Percentiles rank a stretch among this genome's conserved stretches.
Evolutionary conservation across 2,113 vertebrate genomes (phyloP).

Genomic region (Syngnathus typhle): DNA sequence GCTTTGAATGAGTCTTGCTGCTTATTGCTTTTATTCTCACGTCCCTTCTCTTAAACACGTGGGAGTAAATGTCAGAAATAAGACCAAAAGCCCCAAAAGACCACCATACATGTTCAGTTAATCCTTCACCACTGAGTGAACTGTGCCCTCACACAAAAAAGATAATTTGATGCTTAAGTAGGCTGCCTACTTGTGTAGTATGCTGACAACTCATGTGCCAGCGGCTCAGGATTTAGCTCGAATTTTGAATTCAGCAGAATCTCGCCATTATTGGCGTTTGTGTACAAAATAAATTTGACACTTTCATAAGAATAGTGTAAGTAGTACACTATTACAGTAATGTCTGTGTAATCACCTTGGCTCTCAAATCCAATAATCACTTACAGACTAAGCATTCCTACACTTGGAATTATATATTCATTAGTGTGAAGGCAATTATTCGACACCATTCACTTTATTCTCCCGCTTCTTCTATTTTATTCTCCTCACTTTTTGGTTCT

Average conservation of each 20-base stretch:
- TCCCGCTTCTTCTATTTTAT: too few species aligned
- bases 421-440: too few species aligned
- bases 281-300: conserved; percentile 22
- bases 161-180: neutral
- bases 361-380: conserved; percentile 26
- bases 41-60: neutral
- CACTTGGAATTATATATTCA: conserved; percentile 23
- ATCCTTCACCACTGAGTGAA: neutral
- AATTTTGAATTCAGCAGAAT: neutral
- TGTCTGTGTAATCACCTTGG: conserved; percentile 17
- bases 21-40: neutral
- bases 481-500: too few species aligned
- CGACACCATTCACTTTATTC: too few species aligned
- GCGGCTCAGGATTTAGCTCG: neutral
- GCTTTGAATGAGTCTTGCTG: neutral
- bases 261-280: neutral
- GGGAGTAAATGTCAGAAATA: neutral
- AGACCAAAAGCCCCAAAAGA: neutral
- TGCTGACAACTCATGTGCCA: neutral
- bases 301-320: neutral
- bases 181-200: too few species aligned
- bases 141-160: neutral
- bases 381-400: conserved; percentile 5
- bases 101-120: neutral
- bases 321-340: conserved; percentile 5